phyloP scores from a whole-genome alignment of 2,797 vertebrate genomes.

The Falco concolor region DNA sequence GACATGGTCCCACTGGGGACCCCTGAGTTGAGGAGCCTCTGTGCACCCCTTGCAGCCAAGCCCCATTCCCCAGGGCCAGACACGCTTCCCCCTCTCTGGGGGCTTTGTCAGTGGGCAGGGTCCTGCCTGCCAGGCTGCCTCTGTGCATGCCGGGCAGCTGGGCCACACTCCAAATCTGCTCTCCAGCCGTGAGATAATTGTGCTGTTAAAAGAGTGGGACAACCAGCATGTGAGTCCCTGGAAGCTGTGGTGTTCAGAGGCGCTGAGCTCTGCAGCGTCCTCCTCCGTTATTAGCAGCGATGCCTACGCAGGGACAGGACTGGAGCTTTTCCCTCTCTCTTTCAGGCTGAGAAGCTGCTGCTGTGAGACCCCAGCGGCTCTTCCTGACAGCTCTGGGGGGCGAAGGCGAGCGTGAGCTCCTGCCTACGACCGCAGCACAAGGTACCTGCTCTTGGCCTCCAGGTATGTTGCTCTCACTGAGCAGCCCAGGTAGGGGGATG shows the following conservation, averaged over 20 bases:
- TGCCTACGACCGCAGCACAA: neutral
- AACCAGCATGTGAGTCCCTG: neutral
- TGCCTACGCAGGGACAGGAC: neutral
- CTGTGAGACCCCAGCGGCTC: slow-evolving; percentile 25
- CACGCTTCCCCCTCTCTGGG: accelerated
- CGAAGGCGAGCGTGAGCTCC: neutral
- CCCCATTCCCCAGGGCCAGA: accelerated
- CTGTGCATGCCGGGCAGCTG: accelerated
- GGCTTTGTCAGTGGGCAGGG: neutral
- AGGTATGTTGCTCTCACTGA: neutral
- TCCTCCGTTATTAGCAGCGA: neutral
- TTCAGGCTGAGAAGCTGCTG: slow-evolving; percentile 55
- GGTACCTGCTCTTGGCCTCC: neutral
- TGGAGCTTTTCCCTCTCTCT: slow-evolving; percentile 33
- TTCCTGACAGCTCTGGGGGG: neutral
- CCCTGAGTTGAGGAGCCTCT: accelerated
- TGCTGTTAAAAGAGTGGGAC: neutral
- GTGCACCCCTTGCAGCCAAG: neutral
- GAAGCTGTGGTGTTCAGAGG: neutral
- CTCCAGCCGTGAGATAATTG: accelerated
- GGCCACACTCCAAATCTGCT: neutral
- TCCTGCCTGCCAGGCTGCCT: neutral
- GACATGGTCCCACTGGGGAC: accelerated
- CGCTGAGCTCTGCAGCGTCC: neutral
- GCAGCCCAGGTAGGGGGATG: neutral